Conservation (phyloP, 1,140 invertebrate genomes). For the Mactra quadrangularis region DNA sequence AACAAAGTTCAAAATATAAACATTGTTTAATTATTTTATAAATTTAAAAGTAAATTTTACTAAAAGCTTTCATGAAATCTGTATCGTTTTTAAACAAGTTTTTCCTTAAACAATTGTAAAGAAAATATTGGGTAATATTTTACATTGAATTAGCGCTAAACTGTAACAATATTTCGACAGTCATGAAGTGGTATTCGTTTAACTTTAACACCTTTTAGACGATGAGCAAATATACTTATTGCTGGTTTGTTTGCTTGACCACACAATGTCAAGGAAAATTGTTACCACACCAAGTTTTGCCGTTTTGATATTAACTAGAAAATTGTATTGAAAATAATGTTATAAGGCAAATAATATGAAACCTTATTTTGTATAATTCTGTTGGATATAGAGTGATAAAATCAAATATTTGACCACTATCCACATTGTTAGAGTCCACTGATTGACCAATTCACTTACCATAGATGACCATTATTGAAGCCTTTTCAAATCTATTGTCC, state of each 20-base stretch:
- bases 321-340: constrained; percentile 15
- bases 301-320: neutral
- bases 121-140: constrained; percentile 42
- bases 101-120: constrained; percentile 44
- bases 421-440: neutral
- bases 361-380: neutral
- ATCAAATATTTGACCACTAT: constrained; percentile 47
- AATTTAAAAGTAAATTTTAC: constrained; percentile 61
- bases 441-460: constrained; percentile 47
- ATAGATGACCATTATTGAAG: constrained; percentile 6
- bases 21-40: constrained; percentile 32
- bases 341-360: neutral
- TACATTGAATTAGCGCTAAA: constrained; percentile 51
- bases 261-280: neutral
- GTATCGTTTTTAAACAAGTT: constrained; percentile 22
- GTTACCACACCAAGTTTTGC: neutral
- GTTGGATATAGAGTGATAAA: constrained; percentile 43
- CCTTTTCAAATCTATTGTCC: too few species aligned
- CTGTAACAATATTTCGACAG: constrained; percentile 50
- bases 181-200: constrained; percentile 23
- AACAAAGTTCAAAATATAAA: constrained; percentile 29
- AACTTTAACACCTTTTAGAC: constrained; percentile 43
- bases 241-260: neutral
- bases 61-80: constrained; percentile 59
- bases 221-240: constrained; percentile 9